A percentile compares a stretch with the other conserved stretches of the same genome.
These are phyloP conservation scores for Zaprionus lineosus DNA, from an alignment of 2,888 invertebrate genomes.

Conservation along the genomic window DNA sequence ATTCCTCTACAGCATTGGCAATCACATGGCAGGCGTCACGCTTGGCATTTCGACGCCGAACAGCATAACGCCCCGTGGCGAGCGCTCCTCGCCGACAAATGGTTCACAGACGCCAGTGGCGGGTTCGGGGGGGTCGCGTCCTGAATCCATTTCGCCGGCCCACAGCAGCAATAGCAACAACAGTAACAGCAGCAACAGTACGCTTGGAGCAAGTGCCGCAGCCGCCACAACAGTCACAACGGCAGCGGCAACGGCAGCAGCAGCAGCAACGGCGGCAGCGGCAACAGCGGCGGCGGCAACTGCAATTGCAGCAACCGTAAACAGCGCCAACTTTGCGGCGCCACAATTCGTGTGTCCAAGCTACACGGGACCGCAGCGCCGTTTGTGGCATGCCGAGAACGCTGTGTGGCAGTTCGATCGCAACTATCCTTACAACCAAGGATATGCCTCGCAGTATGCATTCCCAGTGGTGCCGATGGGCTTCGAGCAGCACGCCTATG, in stretches of 20 bases:
- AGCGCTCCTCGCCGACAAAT: constrained; percentile 38
- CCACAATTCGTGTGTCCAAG: constrained; percentile 59
- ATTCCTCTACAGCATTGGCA: constrained; percentile 64
- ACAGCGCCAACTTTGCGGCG: constrained; percentile 7
- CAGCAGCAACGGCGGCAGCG: background rate
- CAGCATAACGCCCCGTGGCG: constrained; percentile 68
- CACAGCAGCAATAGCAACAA: background rate
- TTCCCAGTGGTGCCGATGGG: constrained; percentile 64
- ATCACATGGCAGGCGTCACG: constrained; percentile 59
- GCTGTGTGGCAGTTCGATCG: constrained; percentile 70
- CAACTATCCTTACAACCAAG: constrained; percentile 70
- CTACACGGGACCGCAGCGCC: constrained; percentile 57
- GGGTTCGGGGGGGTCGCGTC: too few species aligned
- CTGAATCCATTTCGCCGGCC: too few species aligned
- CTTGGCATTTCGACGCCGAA: constrained; percentile 64
- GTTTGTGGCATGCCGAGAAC: constrained; percentile 67
- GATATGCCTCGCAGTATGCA: constrained; percentile 56
- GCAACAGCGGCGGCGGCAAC: constrained; percentile 2
- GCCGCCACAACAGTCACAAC: too few species aligned
- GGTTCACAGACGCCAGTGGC: constrained; percentile 25
- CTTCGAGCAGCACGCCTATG: constrained; percentile 57
- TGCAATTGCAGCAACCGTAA: constrained; percentile 2
- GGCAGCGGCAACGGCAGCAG: constrained; percentile 10
- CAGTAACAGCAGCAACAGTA: constrained; percentile 14
- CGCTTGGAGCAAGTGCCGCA: too few species aligned